Percentiles rank a stretch among this genome's conserved stretches.
phyloP scores from a whole-genome alignment of 2,113 vertebrate species.

The Rattus rattus region DNA sequence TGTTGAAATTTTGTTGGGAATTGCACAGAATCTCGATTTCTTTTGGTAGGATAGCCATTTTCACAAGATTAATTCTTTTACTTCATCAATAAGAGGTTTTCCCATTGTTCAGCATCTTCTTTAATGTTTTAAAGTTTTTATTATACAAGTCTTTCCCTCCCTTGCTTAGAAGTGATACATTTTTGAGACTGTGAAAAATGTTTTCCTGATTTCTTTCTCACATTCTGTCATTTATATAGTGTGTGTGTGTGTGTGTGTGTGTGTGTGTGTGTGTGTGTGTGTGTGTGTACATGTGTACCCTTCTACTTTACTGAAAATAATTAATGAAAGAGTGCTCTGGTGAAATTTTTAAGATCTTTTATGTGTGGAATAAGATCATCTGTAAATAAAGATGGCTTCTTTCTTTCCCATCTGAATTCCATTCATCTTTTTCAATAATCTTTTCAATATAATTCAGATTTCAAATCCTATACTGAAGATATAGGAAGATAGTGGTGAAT shows the following conservation, averaged over 20 bases:
- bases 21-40: background rate
- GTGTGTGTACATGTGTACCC: no score
- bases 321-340: background rate
- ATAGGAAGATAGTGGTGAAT: background rate
- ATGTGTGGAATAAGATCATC: background rate
- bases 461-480: background rate
- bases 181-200: background rate
- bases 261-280: background rate
- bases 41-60: background rate
- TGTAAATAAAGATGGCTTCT: background rate
- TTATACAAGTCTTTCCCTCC: background rate
- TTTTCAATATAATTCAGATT: background rate
- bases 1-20: background rate
- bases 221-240: background rate
- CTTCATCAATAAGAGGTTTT: background rate
- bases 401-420: background rate
- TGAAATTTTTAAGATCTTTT: background rate
- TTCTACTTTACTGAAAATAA: background rate
- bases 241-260: background rate
- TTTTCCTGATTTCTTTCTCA: background rate
- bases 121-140: background rate
- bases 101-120: background rate
- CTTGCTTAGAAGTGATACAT: background rate
- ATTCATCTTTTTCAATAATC: background rate
- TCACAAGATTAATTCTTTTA: background rate